A percentile compares a stretch with the other conserved stretches of the same genome.
phyloP scores from a whole-genome alignment of 2,113 vertebrate species.

The Cyanoderma ruficeps region DNA sequence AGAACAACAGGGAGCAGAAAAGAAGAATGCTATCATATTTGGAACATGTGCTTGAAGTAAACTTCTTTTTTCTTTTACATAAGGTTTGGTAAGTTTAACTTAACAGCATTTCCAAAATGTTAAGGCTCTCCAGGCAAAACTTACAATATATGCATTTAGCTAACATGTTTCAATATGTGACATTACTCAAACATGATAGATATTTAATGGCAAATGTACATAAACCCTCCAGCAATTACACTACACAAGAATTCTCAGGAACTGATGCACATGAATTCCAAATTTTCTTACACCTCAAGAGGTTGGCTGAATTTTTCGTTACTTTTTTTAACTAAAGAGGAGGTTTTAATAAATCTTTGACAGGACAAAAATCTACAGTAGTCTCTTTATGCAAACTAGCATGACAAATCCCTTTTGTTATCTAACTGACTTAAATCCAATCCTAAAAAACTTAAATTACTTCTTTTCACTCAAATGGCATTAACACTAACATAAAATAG shows the following conservation, averaged over 20 bases:
- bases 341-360: not conserved
- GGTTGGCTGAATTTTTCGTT: not conserved
- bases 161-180: not conserved
- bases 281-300: not conserved
- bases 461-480: not conserved
- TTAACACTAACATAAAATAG: slow-evolving; percentile 16
- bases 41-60: not conserved
- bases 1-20: not conserved
- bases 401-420: not conserved
- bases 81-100: not conserved
- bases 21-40: not conserved
- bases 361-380: not conserved
- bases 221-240: not conserved
- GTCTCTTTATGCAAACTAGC: not conserved
- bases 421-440: not conserved
- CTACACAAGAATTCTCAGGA: not conserved
- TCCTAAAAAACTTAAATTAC: not conserved
- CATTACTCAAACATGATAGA: not conserved
- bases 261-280: not conserved
- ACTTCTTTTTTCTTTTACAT: not conserved
- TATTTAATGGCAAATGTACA: not conserved
- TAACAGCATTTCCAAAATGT: not conserved
- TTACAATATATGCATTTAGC: not conserved
- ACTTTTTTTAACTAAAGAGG: not conserved
- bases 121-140: not conserved